Conservation (phyloP, 2,113 vertebrate species). For the Brienomyrus brachyistius region DNA sequence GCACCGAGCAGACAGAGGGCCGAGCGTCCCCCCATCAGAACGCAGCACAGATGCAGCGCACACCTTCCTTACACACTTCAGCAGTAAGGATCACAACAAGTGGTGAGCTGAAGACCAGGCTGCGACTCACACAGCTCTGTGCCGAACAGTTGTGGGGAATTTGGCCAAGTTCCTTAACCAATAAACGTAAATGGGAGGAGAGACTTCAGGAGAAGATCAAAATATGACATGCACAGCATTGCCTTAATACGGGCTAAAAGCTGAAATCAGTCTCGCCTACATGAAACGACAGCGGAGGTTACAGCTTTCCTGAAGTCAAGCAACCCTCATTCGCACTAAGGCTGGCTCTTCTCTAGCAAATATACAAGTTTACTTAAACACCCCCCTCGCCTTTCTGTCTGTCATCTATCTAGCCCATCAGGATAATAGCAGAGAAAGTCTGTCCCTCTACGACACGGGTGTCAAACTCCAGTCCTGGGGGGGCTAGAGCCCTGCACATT, state of each 20-base stretch:
- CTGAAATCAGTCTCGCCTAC: no score
- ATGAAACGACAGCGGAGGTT: neutral
- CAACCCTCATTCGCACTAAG: no score
- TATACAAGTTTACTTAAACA: neutral
- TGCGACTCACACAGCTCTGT: neutral
- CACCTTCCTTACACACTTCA: neutral
- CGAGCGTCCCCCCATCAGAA: neutral
- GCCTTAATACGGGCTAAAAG: no score
- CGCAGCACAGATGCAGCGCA: neutral
- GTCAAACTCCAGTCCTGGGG: no score
- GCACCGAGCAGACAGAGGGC: neutral
- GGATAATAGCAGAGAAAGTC: neutral
- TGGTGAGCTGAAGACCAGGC: neutral
- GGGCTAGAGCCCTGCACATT: no score
- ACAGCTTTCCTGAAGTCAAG: neutral
- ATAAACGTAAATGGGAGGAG: no score
- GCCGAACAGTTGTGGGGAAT: neutral
- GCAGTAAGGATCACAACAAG: no score
- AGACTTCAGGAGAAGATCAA: no score
- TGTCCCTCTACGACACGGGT: no score
- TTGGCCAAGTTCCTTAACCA: no score
- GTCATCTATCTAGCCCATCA: neutral
- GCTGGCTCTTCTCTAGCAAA: neutral
- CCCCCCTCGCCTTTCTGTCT: neutral
- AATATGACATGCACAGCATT: no score